Conservation (phyloP, 2,888 invertebrate genomes). For the Heliconius charithonia region DNA sequence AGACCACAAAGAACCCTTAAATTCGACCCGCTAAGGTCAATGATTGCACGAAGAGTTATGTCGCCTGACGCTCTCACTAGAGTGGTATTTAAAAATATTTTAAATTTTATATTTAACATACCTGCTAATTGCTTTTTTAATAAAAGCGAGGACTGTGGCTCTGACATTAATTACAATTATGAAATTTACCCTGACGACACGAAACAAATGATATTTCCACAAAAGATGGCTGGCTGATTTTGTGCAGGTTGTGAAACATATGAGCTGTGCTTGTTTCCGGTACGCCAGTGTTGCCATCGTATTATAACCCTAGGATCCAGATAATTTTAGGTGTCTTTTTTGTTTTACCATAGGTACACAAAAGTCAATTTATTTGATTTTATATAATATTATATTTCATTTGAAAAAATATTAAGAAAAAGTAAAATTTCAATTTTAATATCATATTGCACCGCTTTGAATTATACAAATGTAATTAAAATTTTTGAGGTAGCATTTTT, state of each 20-base stretch:
- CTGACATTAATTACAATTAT: constrained; percentile 95
- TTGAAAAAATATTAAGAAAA: neutral
- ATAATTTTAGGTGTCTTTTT: constrained; percentile 3
- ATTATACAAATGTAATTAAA: no score
- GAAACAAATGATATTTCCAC: constrained; percentile 88
- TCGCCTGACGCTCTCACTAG: constrained; percentile 66
- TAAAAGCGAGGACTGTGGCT: constrained; percentile 97
- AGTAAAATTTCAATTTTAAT: neutral
- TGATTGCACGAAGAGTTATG: constrained; percentile 70
- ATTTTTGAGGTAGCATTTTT: no score
- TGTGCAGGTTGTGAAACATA: constrained; percentile 83
- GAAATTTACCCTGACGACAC: constrained; percentile 89
- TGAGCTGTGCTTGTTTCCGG: constrained; percentile 65
- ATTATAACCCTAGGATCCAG: neutral
- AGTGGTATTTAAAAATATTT: constrained; percentile 60
- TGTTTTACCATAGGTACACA: neutral
- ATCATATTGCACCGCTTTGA: neutral
- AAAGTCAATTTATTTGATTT: neutral
- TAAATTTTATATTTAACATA: constrained; percentile 76
- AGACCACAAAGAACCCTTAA: constrained; percentile 65
- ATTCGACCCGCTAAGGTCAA: constrained; percentile 81
- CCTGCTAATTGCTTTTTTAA: constrained; percentile 98
- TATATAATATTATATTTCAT: neutral
- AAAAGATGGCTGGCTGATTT: constrained; percentile 89
- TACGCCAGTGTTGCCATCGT: constrained; percentile 60